A percentile compares a stretch with the other conserved stretches of the same genome.
Conservation (phyloP, 2,888 invertebrate genomes). For the Eledone cirrhosa region DNA sequence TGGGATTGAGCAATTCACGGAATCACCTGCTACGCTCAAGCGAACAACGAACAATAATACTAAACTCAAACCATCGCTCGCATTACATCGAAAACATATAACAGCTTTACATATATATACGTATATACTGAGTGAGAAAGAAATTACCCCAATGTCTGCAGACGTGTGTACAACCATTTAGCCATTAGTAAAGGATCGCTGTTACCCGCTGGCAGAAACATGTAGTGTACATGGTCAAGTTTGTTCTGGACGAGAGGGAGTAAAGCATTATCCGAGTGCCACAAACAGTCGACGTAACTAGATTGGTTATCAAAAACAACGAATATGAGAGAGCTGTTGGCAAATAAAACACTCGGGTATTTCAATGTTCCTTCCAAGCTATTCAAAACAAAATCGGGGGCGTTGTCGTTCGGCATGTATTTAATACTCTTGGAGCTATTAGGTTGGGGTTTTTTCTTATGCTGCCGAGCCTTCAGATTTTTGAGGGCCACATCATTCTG, state of each 20-base stretch:
- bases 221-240: constrained; percentile 34
- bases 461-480: too few species aligned
- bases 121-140: too few species aligned
- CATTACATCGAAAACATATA: too few species aligned
- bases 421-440: not conserved
- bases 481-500: too few species aligned
- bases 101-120: too few species aligned
- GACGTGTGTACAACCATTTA: constrained; percentile 41
- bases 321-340: constrained; percentile 40
- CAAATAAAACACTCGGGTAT: constrained; percentile 37
- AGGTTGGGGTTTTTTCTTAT: too few species aligned
- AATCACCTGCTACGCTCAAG: too few species aligned
- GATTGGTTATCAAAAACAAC: constrained; percentile 44
- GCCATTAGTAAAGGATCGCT: constrained; percentile 37
- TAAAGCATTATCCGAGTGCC: constrained; percentile 42
- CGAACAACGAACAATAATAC: too few species aligned
- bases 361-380: constrained; percentile 39
- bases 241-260: constrained; percentile 30
- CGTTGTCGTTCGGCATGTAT: constrained; percentile 38
- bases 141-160: too few species aligned
- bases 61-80: too few species aligned
- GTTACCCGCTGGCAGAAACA: constrained; percentile 40
- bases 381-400: constrained; percentile 39
- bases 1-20: too few species aligned
- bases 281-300: constrained; percentile 45